phyloP scores from a whole-genome alignment of 2,888 invertebrate species.

The Thymelicus sylvestris region DNA sequence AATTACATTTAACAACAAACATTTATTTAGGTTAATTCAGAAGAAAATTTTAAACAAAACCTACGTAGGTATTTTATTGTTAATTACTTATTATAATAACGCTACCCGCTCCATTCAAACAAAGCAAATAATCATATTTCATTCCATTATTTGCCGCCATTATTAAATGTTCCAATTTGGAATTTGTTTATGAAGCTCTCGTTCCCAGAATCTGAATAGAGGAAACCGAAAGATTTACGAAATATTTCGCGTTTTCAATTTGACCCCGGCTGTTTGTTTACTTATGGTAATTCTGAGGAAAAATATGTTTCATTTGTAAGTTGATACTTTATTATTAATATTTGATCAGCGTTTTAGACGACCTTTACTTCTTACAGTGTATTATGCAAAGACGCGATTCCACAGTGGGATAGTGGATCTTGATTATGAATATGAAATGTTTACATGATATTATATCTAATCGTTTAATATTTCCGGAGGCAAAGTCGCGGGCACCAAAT shows the following conservation, averaged over 20 bases:
- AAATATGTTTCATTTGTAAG: background rate
- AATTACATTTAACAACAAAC: background rate
- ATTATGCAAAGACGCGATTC: too few relatives aligned
- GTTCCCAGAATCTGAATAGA: conserved; percentile 1
- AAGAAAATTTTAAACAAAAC: background rate
- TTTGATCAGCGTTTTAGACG: too few relatives aligned
- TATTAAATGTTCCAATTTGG: conserved; percentile 24
- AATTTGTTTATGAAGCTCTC: conserved; percentile 20
- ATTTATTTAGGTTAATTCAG: background rate
- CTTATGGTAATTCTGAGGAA: background rate
- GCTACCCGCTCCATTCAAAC: conserved; percentile 2
- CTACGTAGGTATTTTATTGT: conserved; percentile 6
- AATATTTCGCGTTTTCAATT: conserved; percentile 5
- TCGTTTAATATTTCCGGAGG: too few relatives aligned
- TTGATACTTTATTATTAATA: too few relatives aligned
- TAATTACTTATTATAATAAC: conserved; percentile 13
- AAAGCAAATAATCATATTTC: conserved; percentile 15
- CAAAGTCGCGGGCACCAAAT: too few relatives aligned
- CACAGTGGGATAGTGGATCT: too few relatives aligned
- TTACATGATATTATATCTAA: too few relatives aligned
- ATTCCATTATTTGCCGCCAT: conserved; percentile 17
- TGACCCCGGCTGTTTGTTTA: conserved; percentile 2
- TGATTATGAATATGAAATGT: too few relatives aligned
- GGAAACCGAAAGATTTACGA: conserved; percentile 10
- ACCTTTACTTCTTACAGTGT: too few relatives aligned